Evolutionary conservation across 2,797 vertebrate species (phyloP).

Genomic region (Agapornis canus): DNA sequence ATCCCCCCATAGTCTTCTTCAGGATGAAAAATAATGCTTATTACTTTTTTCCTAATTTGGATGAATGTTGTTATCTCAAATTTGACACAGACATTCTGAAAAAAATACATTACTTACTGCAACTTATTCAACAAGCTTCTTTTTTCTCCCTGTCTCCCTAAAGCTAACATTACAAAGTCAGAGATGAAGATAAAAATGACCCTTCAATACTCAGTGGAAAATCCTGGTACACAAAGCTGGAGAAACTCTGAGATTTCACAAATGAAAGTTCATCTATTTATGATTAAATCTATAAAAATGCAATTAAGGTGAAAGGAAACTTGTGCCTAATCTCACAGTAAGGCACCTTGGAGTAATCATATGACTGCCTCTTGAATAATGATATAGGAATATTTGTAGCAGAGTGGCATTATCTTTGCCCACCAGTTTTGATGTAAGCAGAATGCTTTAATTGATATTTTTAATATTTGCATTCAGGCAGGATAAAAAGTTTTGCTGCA

Average conservation of each 20-base stretch:
- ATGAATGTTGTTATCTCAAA: not conserved
- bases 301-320: not conserved
- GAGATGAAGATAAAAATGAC: not conserved
- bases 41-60: not conserved
- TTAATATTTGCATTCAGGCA: not conserved
- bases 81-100: not conserved
- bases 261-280: not conserved
- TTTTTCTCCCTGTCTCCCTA: not conserved
- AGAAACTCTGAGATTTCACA: not conserved
- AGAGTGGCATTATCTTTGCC: not conserved
- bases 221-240: not conserved
- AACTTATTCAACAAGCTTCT: not conserved
- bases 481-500: not conserved
- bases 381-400: not conserved
- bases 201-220: not conserved
- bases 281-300: not conserved
- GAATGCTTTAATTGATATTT: not conserved
- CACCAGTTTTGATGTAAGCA: not conserved
- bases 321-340: not conserved
- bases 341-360: not conserved
- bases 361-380: not conserved
- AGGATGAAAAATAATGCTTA: not conserved
- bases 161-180: not conserved
- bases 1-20: not conserved
- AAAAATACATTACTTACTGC: not conserved